These are phyloP conservation scores for Drosophila kuntzei DNA, from an alignment of 2,888 invertebrate species.

Conservation along the genomic window DNA sequence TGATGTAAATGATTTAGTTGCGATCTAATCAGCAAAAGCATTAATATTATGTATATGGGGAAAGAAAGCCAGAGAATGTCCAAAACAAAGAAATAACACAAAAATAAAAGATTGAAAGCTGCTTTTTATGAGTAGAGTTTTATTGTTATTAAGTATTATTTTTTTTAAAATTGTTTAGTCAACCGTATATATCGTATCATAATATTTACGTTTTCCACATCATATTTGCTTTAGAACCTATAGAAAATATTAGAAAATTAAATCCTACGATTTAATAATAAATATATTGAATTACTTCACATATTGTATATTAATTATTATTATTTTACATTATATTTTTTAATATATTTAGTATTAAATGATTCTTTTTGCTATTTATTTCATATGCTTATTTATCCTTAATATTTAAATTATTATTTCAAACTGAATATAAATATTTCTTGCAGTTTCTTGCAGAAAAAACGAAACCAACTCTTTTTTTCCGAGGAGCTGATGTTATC, in stretches of 20 bases:
- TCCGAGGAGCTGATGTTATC: constrained; percentile 39
- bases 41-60: neutral
- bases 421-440: constrained; percentile 5
- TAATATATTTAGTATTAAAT: no score
- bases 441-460: constrained; percentile 22
- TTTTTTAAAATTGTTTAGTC: no score
- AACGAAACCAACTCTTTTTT: constrained; percentile 24
- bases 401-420: neutral
- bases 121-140: no score
- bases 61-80: neutral
- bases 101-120: no score
- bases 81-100: neutral
- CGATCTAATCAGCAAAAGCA: constrained; percentile 8
- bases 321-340: neutral
- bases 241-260: no score
- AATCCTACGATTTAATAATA: no score
- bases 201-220: neutral
- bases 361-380: no score
- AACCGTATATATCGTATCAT: neutral
- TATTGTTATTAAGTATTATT: no score
- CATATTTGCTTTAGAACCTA: neutral
- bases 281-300: neutral
- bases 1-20: constrained; percentile 28
- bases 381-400: no score
- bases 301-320: neutral